Conservation (phyloP, 1,140 invertebrate genomes). For the Brachionus koreanus region DNA sequence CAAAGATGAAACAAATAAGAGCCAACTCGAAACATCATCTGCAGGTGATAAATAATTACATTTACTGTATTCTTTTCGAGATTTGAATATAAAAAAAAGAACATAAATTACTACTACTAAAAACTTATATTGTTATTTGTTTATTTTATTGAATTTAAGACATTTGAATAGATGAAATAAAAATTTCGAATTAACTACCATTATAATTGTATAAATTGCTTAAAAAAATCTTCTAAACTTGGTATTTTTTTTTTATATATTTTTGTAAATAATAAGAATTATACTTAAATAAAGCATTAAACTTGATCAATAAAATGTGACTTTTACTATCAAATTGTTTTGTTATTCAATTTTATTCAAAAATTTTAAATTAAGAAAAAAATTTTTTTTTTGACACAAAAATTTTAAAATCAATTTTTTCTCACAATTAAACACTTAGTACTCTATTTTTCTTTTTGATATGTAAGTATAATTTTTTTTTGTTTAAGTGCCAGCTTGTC, state of each 20-base stretch:
- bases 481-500: not conserved
- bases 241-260: not conserved
- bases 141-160: slow-evolving; percentile 6
- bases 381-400: too few species aligned
- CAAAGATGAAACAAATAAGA: not conserved
- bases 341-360: not conserved
- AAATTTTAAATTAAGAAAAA: too few species aligned
- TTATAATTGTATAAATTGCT: slow-evolving; percentile 1
- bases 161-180: not conserved
- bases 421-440: too few species aligned
- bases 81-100: not conserved
- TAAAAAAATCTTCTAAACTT: not conserved
- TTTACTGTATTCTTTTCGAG: not conserved
- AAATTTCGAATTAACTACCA: not conserved
- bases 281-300: not conserved
- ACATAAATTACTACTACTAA: not conserved
- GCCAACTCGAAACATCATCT: not conserved
- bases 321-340: not conserved
- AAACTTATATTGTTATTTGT: not conserved
- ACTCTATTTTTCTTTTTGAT: too few species aligned
- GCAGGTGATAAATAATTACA: slow-evolving; percentile 6
- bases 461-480: too few species aligned
- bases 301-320: not conserved
- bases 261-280: not conserved
- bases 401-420: not conserved